Conservation (phyloP, 2,113 vertebrate genomes). For the Leuciscus idus region DNA sequence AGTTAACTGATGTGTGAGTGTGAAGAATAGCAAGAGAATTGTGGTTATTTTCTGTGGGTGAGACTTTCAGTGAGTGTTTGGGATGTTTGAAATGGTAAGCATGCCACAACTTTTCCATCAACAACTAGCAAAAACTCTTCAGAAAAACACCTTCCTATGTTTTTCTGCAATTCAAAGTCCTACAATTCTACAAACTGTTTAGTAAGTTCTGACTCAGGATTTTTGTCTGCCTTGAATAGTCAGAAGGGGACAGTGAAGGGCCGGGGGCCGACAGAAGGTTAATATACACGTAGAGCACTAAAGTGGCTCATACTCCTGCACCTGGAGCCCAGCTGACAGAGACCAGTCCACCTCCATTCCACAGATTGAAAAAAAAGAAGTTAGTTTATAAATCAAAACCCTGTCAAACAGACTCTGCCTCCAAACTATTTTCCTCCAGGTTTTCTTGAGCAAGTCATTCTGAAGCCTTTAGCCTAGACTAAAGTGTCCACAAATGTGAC, state of each 20-base stretch:
- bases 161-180: too few relatives aligned
- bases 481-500: background rate
- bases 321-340: background rate
- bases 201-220: background rate
- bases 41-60: background rate
- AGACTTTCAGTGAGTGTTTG: background rate
- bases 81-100: constrained; percentile 6
- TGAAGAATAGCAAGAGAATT: background rate
- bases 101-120: background rate
- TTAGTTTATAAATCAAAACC: constrained; percentile 6
- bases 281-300: background rate
- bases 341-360: background rate
- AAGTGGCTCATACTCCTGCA: background rate
- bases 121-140: background rate
- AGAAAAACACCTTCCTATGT: background rate
- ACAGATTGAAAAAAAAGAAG: background rate
- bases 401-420: background rate
- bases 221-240: background rate
- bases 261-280: background rate
- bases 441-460: background rate
- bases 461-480: background rate
- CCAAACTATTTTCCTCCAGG: background rate
- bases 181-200: background rate
- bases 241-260: background rate
- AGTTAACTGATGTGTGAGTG: background rate